A percentile compares a stretch with the other conserved stretches of the same genome.
phyloP scores from a whole-genome alignment of 2,797 vertebrate genomes.

The Gymnothorax javanicus region DNA sequence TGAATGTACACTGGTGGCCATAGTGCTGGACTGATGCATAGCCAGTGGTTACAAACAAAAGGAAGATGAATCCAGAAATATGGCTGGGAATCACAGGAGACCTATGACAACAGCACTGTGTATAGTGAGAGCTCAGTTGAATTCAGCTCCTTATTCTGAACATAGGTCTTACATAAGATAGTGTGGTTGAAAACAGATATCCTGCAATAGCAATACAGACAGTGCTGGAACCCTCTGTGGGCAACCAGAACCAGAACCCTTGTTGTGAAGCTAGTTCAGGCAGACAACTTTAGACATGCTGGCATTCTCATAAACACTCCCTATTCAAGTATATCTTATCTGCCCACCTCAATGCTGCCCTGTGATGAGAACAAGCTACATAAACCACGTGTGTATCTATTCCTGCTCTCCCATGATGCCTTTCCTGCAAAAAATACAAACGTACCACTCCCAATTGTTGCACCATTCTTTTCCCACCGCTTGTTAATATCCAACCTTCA shows the following conservation, averaged over 20 bases:
- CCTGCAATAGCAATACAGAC: neutral
- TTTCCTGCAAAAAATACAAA: no score
- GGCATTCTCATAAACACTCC: no score
- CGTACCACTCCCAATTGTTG: no score
- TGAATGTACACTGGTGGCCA: neutral
- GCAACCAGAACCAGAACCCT: neutral
- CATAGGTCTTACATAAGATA: neutral
- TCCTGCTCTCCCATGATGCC: no score
- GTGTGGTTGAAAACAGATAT: neutral
- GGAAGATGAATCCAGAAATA: neutral
- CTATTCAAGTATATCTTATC: no score
- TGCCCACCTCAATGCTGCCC: no score
- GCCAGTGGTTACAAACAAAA: neutral
- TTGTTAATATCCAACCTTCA: no score
- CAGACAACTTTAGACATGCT: no score
- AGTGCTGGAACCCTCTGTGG: neutral
- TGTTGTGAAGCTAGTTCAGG: no score
- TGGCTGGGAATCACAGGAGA: neutral
- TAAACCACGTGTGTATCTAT: no score
- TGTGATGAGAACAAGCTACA: no score
- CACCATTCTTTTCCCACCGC: no score
- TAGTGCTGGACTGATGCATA: neutral
- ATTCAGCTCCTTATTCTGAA: neutral
- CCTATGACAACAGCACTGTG: neutral
- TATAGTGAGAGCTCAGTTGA: neutral